Evolutionary conservation across 2,888 invertebrate genomes (phyloP), one percentile per base, ranked within the genome.

Genomic region (Rosalia funebris): DNA sequence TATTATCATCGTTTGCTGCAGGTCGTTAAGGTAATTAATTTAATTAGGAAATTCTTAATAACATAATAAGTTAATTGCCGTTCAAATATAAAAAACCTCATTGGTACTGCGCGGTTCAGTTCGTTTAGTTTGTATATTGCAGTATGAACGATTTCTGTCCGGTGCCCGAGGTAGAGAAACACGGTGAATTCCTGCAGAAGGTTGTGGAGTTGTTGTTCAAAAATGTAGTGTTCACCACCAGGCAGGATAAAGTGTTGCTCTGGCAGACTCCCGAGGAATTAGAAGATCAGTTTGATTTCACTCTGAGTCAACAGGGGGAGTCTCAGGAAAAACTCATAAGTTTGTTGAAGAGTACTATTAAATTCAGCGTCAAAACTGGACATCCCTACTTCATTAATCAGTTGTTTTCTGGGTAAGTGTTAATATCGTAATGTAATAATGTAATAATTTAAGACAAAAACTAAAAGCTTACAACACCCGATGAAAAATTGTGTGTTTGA

Each of bases 351-450:
- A 80, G 83, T 59, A 81, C 85, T 17, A 82, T 86, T 32, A 81
- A 83, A 55, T 86, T 83, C 75, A 86, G 86, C 70, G 85, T 86
- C 5, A 86, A 85, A 75, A 85, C 85, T 9, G 86, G 84, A 9
- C 85, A 86, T 78, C 85, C 84, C 0, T 82, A 83, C 73, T 86
- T 86, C 71, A 81, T 85, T 63, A 85, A 86, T 75, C 86, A 86
- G 68, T 78, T 86, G 10, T 86, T 84, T 75, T 84, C 85, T n/a
- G 84, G 84, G 81, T 83, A 73, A 79, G 80, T 68, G 25, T 25
- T 25, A 7, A 7, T 25, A 5, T 25, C 25, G 3, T 25, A n/a
- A n/a, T n/a, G n/a, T n/a, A n/a, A n/a, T n/a, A n/a, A n/a, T n/a
- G n/a, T n/a, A n/a, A n/a, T n/a, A n/a, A n/a, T n/a, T n/a, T n/a